These are phyloP conservation scores for Rynchops niger DNA, from an alignment of 2,113 vertebrate genomes.

Conservation along the genomic window DNA sequence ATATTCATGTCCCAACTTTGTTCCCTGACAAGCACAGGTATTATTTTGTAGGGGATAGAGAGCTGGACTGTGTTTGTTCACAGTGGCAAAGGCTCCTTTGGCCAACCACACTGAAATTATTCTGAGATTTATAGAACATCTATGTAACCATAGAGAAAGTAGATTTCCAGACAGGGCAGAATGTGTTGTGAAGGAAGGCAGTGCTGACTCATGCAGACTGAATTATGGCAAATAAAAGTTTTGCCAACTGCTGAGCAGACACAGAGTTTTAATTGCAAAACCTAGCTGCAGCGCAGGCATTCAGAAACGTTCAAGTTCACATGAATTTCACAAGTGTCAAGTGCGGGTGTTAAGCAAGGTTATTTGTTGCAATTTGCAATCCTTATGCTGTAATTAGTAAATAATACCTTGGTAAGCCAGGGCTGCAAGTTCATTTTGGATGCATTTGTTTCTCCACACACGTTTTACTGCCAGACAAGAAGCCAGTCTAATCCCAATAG, in stretches of 20 bases:
- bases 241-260: constrained; percentile 43
- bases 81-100: not conserved
- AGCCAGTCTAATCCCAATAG: not conserved
- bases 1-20: not conserved
- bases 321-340: not conserved
- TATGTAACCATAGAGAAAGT: not conserved
- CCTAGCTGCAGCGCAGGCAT: not conserved
- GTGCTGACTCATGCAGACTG: constrained; percentile 22
- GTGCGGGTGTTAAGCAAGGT: not conserved
- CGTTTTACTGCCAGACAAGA: not conserved
- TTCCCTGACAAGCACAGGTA: not conserved
- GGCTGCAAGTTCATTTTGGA: not conserved
- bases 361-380: constrained; percentile 20
- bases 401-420: not conserved
- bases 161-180: constrained; percentile 19
- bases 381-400: not conserved
- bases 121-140: constrained; percentile 20
- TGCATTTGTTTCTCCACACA: not conserved
- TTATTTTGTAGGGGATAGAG: not conserved
- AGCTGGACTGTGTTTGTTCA: not conserved
- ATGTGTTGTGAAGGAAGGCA: not conserved
- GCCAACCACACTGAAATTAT: not conserved
- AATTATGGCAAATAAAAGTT: constrained; percentile 25
- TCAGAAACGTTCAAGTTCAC: not conserved
- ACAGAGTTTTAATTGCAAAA: not conserved